Conservation (phyloP, 2,888 invertebrate genomes). For the Thelaira solivaga region DNA sequence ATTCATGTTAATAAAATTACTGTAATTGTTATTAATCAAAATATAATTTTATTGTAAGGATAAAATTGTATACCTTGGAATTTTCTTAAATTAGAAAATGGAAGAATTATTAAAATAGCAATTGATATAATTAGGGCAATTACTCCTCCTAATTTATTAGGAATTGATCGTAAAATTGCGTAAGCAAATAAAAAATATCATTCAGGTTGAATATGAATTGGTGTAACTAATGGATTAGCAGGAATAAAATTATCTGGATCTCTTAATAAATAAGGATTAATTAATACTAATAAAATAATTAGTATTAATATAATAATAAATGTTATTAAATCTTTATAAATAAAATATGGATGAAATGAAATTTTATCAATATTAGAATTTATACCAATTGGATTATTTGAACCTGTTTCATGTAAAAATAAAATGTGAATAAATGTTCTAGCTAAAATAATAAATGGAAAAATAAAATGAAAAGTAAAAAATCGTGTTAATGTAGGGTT, state of each 20-base stretch:
- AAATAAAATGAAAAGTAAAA: constrained; percentile 84
- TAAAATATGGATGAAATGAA: constrained; percentile 83
- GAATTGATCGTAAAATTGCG: constrained; percentile 87
- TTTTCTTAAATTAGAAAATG: no score
- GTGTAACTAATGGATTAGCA: constrained; percentile 78
- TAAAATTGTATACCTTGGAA: background rate
- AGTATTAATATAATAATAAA: constrained; percentile 79
- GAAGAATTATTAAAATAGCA: no score
- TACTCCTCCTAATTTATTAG: no score
- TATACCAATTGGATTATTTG: constrained; percentile 82
- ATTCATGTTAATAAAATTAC: constrained; percentile 84
- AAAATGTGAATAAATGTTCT: constrained; percentile 82
- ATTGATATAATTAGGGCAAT: no score
- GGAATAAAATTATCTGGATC: constrained; percentile 87
- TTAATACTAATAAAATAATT: constrained; percentile 79
- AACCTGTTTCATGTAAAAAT: constrained; percentile 83
- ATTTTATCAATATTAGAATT: constrained; percentile 84
- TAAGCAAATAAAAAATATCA: constrained; percentile 91
- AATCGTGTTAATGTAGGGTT: constrained; percentile 86
- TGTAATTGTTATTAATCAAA: constrained; percentile 79
- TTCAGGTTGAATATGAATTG: constrained; percentile 88
- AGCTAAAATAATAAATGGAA: constrained; percentile 83
- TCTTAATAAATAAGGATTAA: constrained; percentile 80
- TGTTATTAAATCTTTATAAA: constrained; percentile 82
- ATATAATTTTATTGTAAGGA: constrained; percentile 77